Evolutionary conservation across 2,888 invertebrate species (phyloP), one percentile per base, ranked within the genome.

Genomic region (Apotomis capreana): DNA sequence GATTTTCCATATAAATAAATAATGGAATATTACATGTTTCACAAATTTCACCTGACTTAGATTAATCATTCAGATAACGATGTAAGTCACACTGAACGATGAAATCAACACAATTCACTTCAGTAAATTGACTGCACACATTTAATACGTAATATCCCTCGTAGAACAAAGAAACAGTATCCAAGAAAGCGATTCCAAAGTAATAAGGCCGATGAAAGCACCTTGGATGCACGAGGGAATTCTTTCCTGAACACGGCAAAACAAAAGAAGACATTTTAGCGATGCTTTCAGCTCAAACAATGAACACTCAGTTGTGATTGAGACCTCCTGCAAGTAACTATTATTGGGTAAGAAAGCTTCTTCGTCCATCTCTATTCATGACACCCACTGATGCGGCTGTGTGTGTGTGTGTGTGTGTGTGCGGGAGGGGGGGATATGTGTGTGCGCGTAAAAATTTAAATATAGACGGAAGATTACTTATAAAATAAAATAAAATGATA

Each of bases 141-240:
- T 64, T 15, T 62, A 72, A 75, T 67, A 40, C 40, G 40, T 40
- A 69, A 68, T 51, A 73, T 54, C 15, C 55, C n/a, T 26, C 46
- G 15, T 36, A 37, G 46, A 61, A 69, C 61, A 73, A 74, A 73
- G 64, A 62, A 73, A 68, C 36, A 15, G 76, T 76, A 76, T 76
- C 74, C 75, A 68, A 75, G 74, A 67, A 74, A 64, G 68, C 72
- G 76, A 78, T 44, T 71, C 75, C 60, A 63, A 59, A 37, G 49
- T 64, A 64, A 63, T 67, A 68, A 58, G 15, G 46, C 44, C 68
- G 46, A 12, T 69, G 46, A 54, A 59, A 54, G 70, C 58, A 63
- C 58, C 68, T 73, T 63, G 51, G 49, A 60, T 37, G 46, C 40
- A 68, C 4, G 57, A 68, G 63, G 54, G 36, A 59, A 68, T 68